A percentile compares a stretch with the other conserved stretches of the same genome.
Conservation (phyloP, 2,888 invertebrate species). For the Sericinus montela region DNA sequence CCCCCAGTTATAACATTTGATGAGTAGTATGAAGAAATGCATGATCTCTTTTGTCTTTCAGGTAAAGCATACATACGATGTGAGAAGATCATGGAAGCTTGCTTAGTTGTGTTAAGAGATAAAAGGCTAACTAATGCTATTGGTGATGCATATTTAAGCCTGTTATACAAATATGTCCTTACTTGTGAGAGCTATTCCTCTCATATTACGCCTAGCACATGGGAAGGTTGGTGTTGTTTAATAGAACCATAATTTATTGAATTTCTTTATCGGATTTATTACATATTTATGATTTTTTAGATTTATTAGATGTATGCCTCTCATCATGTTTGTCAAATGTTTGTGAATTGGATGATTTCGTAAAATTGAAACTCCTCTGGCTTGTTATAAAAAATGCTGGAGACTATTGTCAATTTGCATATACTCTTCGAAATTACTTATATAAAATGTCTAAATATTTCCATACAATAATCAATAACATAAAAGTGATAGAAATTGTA, state of each 20-base stretch:
- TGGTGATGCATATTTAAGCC: conserved; percentile 75
- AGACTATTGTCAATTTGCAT: conserved; percentile 55
- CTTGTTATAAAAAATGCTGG: conserved; percentile 64
- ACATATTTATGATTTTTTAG: conserved; percentile 36
- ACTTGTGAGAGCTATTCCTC: conserved; percentile 70
- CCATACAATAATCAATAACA: conserved; percentile 43
- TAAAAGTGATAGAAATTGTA: conserved; percentile 60
- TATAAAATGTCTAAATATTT: conserved; percentile 48
- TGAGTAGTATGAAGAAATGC: too few species aligned
- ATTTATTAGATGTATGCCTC: conserved; percentile 54
- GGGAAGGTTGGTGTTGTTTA: conserved; percentile 67
- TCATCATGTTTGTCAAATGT: conserved; percentile 41
- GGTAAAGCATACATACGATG: conserved; percentile 57
- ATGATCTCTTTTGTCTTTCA: conserved; percentile 24
- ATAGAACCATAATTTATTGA: not conserved
- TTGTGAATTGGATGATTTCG: conserved; percentile 54
- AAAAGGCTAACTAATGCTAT: conserved; percentile 44
- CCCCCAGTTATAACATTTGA: too few species aligned
- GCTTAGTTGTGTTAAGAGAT: conserved; percentile 55
- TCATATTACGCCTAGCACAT: conserved; percentile 67
- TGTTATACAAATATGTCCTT: conserved; percentile 77
- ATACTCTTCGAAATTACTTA: conserved; percentile 52
- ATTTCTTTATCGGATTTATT: not conserved
- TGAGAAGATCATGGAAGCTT: conserved; percentile 55
- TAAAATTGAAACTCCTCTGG: conserved; percentile 60